Conservation (phyloP, 2,113 vertebrate genomes). For the Morone chrysops region DNA sequence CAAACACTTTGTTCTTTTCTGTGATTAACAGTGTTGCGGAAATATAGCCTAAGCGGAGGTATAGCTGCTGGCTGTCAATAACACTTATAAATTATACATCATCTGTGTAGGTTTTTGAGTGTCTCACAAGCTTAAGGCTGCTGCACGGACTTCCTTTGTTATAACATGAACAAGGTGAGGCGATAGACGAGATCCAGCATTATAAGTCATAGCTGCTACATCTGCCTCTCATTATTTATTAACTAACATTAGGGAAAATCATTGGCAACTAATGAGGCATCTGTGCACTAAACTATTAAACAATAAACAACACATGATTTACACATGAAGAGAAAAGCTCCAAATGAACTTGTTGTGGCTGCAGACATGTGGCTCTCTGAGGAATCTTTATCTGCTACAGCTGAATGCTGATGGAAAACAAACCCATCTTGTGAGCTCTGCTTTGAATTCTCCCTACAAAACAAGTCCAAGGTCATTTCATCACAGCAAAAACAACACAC, state of each 20-base stretch:
- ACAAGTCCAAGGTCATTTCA: conserved; percentile 56
- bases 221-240: conserved; percentile 13
- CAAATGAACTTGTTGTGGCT: conserved; percentile 1
- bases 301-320: conserved; percentile 4
- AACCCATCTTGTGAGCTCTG: conserved; percentile 22
- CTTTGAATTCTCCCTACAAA: conserved; percentile 26
- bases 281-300: conserved; percentile 21
- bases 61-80: background rate
- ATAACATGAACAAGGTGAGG: background rate
- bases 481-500: conserved; percentile 30
- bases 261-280: conserved; percentile 33
- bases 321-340: conserved; percentile 19
- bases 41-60: background rate
- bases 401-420: conserved; percentile 13
- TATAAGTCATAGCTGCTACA: conserved; percentile 2
- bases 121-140: background rate
- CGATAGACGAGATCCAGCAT: background rate
- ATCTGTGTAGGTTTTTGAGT: background rate
- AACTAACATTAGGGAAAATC: conserved; percentile 14
- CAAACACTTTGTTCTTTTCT: background rate
- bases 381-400: conserved; percentile 28
- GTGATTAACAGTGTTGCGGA: background rate
- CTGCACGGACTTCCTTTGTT: background rate
- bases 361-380: conserved; percentile 7
- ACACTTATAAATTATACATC: background rate